Conservation (phyloP, 2,888 invertebrate species). For the Malthinus seriepunctatus region DNA sequence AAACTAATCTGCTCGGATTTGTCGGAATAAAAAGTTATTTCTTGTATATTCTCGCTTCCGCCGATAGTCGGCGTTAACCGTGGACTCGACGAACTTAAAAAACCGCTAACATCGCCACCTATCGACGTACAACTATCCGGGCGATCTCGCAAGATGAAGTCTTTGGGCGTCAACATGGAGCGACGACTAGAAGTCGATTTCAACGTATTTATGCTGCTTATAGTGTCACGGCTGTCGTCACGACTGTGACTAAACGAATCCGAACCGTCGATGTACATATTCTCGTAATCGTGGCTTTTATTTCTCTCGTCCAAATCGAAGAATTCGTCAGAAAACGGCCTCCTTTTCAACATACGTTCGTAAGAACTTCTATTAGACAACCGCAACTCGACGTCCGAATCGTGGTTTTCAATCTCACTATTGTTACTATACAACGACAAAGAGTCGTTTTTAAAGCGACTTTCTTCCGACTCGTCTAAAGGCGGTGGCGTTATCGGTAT, state of each 20-base stretch:
- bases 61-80: conserved; percentile 44
- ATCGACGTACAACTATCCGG: conserved; percentile 47
- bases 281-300: conserved; percentile 47
- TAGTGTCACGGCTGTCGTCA: conserved; percentile 35
- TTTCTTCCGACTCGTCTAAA: conserved; percentile 69
- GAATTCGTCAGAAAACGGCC: conserved; percentile 77
- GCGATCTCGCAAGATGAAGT: conserved; percentile 42
- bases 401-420: conserved; percentile 48
- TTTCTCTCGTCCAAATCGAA: conserved; percentile 61
- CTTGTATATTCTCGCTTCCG: conserved; percentile 37
- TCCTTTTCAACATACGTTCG: conserved; percentile 60
- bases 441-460: conserved; percentile 32
- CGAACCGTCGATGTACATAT: conserved; percentile 40
- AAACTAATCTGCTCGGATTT: conserved; percentile 12
- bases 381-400: conserved; percentile 51
- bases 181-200: conserved; percentile 28
- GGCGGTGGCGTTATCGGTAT: conserved; percentile 77
- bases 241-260: conserved; percentile 29
- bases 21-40: conserved; percentile 36
- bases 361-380: conserved; percentile 36
- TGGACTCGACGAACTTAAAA: conserved; percentile 41
- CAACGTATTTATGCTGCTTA: conserved; percentile 29
- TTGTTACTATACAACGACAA: conserved; percentile 40
- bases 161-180: conserved; percentile 38
- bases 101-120: conserved; percentile 45